phyloP scores from a whole-genome alignment of 2,888 invertebrate genomes.

The Dryomyza anilis region DNA sequence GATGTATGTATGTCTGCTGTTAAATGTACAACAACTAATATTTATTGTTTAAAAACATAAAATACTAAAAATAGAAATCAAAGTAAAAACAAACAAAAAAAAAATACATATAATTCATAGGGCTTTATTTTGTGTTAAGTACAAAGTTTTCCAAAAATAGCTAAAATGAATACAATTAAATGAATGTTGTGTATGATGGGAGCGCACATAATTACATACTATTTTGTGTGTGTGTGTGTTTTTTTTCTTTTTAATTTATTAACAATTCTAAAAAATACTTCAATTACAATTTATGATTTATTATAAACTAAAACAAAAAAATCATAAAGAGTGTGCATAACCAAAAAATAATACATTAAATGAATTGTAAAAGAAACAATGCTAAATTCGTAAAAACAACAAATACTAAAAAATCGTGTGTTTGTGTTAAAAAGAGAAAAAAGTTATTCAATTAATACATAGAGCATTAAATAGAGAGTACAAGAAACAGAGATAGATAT shows the following conservation, averaged over 20 bases:
- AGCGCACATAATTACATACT: too few species aligned
- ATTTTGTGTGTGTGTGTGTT: too few species aligned
- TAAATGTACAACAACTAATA: constrained; percentile 15
- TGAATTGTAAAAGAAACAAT: too few species aligned
- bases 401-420: too few species aligned
- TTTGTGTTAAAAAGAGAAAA: background rate
- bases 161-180: background rate
- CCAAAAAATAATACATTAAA: background rate
- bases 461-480: background rate
- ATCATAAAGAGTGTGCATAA: background rate
- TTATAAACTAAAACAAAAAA: background rate
- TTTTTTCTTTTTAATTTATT: background rate
- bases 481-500: constrained; percentile 1
- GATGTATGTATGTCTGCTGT: constrained; percentile 13
- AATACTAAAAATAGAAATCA: background rate
- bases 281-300: background rate
- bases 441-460: too few species aligned
- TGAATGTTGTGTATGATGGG: too few species aligned
- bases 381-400: too few species aligned
- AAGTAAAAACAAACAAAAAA: background rate
- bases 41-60: too few species aligned
- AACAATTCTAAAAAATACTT: constrained; percentile 12
- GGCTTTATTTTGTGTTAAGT: constrained; percentile 14
- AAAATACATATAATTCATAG: constrained; percentile 9
- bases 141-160: constrained; percentile 5